Conservation (phyloP, 2,888 invertebrate species). For the Drosophila demipolita region DNA sequence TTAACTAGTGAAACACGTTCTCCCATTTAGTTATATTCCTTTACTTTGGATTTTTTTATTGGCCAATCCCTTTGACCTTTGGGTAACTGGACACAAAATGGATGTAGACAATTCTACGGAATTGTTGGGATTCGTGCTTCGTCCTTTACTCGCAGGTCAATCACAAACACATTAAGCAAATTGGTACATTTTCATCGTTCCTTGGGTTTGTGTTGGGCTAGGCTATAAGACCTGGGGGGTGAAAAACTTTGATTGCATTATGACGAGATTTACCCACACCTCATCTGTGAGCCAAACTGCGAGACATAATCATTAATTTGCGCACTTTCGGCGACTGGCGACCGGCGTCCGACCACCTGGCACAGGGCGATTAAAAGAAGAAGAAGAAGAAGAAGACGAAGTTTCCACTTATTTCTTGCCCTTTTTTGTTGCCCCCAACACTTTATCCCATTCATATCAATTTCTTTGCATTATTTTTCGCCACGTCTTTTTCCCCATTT, state of each 20-base stretch:
- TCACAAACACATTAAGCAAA: conserved; percentile 73
- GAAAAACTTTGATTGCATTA: conserved; percentile 74
- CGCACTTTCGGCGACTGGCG: conserved; percentile 40
- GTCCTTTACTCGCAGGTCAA: conserved; percentile 54
- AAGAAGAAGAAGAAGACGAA: conserved; percentile 18
- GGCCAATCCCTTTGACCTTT: conserved; percentile 32
- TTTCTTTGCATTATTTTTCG: conserved; percentile 64
- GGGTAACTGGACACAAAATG: conserved; percentile 19
- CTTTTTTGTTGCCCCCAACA: conserved; percentile 43
- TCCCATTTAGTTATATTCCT: conserved; percentile 5
- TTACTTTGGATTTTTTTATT: conserved; percentile 1
- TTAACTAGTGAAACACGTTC: conserved; percentile 17
- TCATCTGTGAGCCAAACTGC: conserved; percentile 29
- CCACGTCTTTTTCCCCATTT: conserved; percentile 15
- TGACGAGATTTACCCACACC: conserved; percentile 65
- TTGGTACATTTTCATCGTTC: conserved; percentile 59
- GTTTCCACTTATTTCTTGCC: conserved; percentile 45
- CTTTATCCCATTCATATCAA: conserved; percentile 73
- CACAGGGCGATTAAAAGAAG: conserved; percentile 19
- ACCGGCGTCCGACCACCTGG: conserved; percentile 49
- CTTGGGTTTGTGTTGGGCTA: conserved; percentile 26
- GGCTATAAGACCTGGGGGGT: conserved; percentile 58
- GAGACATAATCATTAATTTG: conserved; percentile 74
- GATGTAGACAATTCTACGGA: conserved; percentile 16
- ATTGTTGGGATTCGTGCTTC: conserved; percentile 11